Evolutionary conservation across 2,797 vertebrate genomes (phyloP), one percentile per base, ranked within the genome.

Genomic region (Moxostoma hubbsi): DNA sequence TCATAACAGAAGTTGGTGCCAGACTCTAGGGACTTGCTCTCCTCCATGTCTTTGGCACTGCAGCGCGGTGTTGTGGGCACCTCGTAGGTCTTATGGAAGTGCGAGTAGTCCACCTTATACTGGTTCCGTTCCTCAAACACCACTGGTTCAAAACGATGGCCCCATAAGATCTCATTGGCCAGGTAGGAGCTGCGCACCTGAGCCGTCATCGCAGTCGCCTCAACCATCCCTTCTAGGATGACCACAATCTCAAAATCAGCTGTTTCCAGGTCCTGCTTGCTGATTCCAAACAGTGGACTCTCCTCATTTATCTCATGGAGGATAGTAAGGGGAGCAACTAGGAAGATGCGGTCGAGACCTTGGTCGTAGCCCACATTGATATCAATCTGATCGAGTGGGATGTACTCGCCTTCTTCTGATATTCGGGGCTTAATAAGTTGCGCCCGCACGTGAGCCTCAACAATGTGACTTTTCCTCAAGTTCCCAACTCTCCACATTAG

Each of bases 401-500:
- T 96, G 83, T 98, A 98, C 85, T 99, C 97, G 0, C 97, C 97
- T 86, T 99, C 97, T 57, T 96, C 96, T 0, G 97, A 98, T 89
- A 96, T 93, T n/a, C 96, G 91, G 0, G 96, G 93, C 83, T 98
- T 97, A 73, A 99, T 96, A 5, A 99, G 91, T 91, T 98, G 97
- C 2, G 97, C 97, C 58, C 97, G 87, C 57, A 99, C 96, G 0
- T 98, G 97, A 80, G 97, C 97, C 88, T 99, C 97, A 10, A 99
- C 97, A 0, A 99, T 97, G 86, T 98, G 97, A 88, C 97, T 98
- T 89, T 97, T 98, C 49, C 97, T 92, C 16, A 99, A 92, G 84
- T 98, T 99, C 6, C 96, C 97, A 13, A 98, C 97, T 2, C 97
- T 91, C 92, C 97, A 98, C 97, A 98, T 98, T 75, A 98, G 92